Conservation (phyloP, 2,797 vertebrate genomes). For the Tokudaia muenninki region DNA sequence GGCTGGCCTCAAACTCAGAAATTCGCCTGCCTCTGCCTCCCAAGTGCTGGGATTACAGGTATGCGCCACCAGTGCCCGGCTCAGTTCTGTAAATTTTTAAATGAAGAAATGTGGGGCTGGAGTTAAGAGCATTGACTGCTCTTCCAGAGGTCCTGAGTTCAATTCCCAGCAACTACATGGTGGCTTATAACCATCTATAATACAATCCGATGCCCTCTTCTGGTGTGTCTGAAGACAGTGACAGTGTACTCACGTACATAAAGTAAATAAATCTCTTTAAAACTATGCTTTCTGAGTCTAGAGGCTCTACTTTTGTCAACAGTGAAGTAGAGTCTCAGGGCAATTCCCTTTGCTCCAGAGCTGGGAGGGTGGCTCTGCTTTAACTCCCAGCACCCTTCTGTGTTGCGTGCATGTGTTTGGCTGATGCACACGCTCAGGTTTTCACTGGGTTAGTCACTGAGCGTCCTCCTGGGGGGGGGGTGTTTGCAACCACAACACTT, state of each 20-base stretch:
- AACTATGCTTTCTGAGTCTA: background rate
- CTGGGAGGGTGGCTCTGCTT: background rate
- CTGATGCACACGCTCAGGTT: too few relatives aligned
- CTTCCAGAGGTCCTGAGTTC: background rate
- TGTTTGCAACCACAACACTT: background rate
- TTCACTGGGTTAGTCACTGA: background rate
- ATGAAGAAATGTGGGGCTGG: slow-evolving; percentile 4
- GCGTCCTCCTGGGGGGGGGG: background rate
- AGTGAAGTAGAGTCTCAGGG: slow-evolving; percentile 1
- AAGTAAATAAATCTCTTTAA: background rate
- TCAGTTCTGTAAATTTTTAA: slow-evolving; percentile 31
- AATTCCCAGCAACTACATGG: background rate
- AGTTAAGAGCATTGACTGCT: background rate
- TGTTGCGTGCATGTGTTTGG: background rate
- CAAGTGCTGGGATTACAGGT: too few relatives aligned
- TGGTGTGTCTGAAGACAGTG: background rate
- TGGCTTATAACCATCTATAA: background rate
- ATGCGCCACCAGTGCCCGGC: too few relatives aligned
- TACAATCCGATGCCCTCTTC: background rate
- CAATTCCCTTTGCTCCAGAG: background rate
- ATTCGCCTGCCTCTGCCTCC: too few relatives aligned
- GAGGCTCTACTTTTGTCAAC: slow-evolving; percentile 27
- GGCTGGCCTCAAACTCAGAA: too few relatives aligned
- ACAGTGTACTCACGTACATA: background rate
- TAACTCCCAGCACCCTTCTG: background rate